Percentiles rank a stretch among this genome's conserved stretches.
Evolutionary conservation across 1,140 invertebrate genomes (phyloP).

Genomic region (Neuroterus valhalla): DNA sequence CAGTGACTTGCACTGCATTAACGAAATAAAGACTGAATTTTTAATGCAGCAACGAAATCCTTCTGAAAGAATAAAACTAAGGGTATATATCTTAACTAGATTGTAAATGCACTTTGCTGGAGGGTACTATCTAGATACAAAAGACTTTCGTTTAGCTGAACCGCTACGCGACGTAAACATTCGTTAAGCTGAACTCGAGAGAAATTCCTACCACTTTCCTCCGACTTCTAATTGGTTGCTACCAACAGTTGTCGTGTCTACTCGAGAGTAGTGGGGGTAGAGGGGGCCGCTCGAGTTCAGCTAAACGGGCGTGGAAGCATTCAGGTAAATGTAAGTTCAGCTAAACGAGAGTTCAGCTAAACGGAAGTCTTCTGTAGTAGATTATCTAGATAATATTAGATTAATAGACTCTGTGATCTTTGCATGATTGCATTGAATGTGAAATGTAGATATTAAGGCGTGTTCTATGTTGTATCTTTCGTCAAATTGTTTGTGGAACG

Average conservation of each 20-base stretch:
- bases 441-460: not conserved
- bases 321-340: too few relatives aligned
- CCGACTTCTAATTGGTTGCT: too few relatives aligned
- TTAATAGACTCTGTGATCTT: not conserved
- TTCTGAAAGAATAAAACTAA: constrained; percentile 13
- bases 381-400: not conserved
- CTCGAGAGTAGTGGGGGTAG: too few relatives aligned
- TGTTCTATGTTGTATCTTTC: not conserved
- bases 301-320: too few relatives aligned
- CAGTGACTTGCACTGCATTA: not conserved
- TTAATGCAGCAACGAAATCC: not conserved
- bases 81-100: not conserved
- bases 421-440: not conserved
- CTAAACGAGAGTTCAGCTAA: too few relatives aligned
- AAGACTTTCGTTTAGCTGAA: too few relatives aligned
- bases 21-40: constrained; percentile 2
- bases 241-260: too few relatives aligned
- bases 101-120: constrained; percentile 9
- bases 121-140: not conserved
- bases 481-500: constrained; percentile 7
- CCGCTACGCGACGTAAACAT: too few relatives aligned
- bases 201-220: too few relatives aligned
- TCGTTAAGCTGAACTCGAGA: too few relatives aligned
- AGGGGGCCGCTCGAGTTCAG: too few relatives aligned
- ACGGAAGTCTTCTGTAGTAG: not conserved